Base-by-base conservation (phyloP, 1,140 invertebrate genomes). In the Drosophila parabipectinata region DNA sequence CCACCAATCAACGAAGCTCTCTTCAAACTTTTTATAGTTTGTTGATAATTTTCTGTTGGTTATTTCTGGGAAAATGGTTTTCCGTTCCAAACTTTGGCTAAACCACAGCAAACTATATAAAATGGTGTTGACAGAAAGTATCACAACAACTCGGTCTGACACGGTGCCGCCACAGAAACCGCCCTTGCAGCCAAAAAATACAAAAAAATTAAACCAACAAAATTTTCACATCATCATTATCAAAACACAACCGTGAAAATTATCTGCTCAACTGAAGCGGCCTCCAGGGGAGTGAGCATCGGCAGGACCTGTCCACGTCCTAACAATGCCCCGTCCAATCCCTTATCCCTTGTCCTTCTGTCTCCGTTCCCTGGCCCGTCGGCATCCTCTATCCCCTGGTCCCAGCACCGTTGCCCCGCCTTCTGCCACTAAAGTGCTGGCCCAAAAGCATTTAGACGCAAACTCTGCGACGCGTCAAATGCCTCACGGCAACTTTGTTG, bases 181-280 rank as follows among this genome's bases (percentile, higher is more conserved):
- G n/a, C n/a, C 37, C 41, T 44, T 48, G 28, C 39, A 44, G 44
- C 72, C 34, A 60, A 62, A 60, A 59, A 60, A 74, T 75, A 58
- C 80, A 54, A 77, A 66, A 59, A 68, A 87, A 88, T 73, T 82
- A 37, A 37, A 37, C 61, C 80, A 54, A 77, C 69, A 59, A 72
- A 69, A 87, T 87, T 79, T 88, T 73, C 79, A 88, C 82, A 87
- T 87, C 83, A 82, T 87, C 79, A 87, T 87, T 88, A 87, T 77
- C 72, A 88, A 76, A 77, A 62, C 58, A 87, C 52, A 87, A 87
- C 71, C 85, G 66, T 88, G 75, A 83, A 88, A 87, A 88, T 87
- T 88, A 87, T 87, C 69, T 82, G 78, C 83, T 88, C 71, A 88
- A 87, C 64, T 78, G 77, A 62, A 67, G 77, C 61, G 39, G 53